Conservation (phyloP, 2,113 vertebrate genomes). For the Halcyon malimbica region DNA sequence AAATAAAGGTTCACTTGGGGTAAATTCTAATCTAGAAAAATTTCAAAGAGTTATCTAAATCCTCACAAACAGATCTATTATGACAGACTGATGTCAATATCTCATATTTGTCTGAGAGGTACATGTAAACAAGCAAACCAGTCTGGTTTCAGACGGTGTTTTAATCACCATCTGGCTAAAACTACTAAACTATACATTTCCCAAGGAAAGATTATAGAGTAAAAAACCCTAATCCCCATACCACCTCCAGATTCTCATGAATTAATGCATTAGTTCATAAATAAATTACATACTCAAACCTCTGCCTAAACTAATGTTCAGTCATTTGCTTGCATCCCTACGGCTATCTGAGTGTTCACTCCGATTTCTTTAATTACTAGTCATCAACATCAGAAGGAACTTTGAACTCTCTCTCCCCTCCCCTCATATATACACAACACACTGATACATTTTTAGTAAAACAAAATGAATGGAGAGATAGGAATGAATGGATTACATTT, state of each 20-base stretch:
- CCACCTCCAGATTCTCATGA: conserved; percentile 73
- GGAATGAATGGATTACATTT: not conserved
- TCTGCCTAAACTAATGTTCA: conserved; percentile 49
- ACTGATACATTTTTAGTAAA: not conserved
- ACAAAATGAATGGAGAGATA: not conserved
- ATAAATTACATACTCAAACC: conserved; percentile 67
- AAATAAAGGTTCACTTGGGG: not conserved
- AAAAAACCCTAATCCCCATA: conserved; percentile 59
- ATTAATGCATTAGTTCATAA: conserved; percentile 77
- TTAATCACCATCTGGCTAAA: conserved; percentile 58
- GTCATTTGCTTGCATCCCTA: conserved; percentile 41
- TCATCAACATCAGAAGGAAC: conserved; percentile 21
- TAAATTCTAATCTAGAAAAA: not conserved
- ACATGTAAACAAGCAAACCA: conserved; percentile 4
- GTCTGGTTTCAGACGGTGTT: conserved; percentile 15
- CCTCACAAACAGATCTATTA: conserved; percentile 3
- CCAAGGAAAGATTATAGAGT: conserved; percentile 56
- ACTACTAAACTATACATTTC: conserved; percentile 60
- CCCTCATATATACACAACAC: not conserved
- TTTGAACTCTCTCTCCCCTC: not conserved
- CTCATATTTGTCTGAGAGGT: conserved; percentile 24
- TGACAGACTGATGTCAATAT: conserved; percentile 29
- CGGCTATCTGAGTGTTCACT: conserved; percentile 23
- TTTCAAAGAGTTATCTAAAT: conserved; percentile 10
- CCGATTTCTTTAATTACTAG: conserved; percentile 58